phyloP scores from a whole-genome alignment of 2,797 vertebrate genomes.

The Okamejei kenojei region DNA sequence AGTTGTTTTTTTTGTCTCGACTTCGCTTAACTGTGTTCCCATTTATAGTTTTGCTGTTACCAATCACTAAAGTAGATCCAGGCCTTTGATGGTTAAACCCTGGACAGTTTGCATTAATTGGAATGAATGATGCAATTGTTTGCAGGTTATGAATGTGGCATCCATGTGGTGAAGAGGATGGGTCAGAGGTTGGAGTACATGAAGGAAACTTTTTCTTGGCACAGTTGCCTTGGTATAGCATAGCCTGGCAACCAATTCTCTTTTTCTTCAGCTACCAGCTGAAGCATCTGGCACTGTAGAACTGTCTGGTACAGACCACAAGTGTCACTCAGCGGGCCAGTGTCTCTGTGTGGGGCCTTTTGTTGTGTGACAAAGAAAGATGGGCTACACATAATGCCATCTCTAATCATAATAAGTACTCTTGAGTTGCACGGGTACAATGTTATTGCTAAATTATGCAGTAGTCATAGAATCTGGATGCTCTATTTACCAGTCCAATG shows the following conservation, averaged over 20 bases:
- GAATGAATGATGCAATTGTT: conserved; percentile 88
- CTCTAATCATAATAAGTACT: conserved; percentile 59
- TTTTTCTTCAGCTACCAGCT: conserved; percentile 80
- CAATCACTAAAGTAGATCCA: not conserved
- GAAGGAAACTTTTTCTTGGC: conserved; percentile 73
- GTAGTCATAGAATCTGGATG: conserved; percentile 62
- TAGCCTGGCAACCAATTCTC: conserved; percentile 70
- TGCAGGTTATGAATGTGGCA: conserved; percentile 79
- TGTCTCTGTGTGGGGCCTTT: conserved; percentile 66
- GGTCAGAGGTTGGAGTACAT: conserved; percentile 68
- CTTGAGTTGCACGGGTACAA: conserved; percentile 62
- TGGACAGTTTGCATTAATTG: conserved; percentile 46
- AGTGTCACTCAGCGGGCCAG: conserved; percentile 73
- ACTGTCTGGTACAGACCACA: conserved; percentile 72
- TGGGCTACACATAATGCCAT: conserved; percentile 64
- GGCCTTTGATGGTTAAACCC: conserved; percentile 26
- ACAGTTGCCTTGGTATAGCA: conserved; percentile 67
- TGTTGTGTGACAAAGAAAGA: conserved; percentile 75
- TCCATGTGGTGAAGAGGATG: conserved; percentile 65
- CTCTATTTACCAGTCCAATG: conserved; percentile 48
- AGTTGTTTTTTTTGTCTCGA: not conserved
- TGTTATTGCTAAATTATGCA: conserved; percentile 68
- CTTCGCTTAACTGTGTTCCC: conserved; percentile 1
- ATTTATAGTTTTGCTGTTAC: not conserved
- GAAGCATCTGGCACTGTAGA: conserved; percentile 88